phyloP scores from a whole-genome alignment of 2,113 vertebrate genomes.

The Sapayoa aenigma region DNA sequence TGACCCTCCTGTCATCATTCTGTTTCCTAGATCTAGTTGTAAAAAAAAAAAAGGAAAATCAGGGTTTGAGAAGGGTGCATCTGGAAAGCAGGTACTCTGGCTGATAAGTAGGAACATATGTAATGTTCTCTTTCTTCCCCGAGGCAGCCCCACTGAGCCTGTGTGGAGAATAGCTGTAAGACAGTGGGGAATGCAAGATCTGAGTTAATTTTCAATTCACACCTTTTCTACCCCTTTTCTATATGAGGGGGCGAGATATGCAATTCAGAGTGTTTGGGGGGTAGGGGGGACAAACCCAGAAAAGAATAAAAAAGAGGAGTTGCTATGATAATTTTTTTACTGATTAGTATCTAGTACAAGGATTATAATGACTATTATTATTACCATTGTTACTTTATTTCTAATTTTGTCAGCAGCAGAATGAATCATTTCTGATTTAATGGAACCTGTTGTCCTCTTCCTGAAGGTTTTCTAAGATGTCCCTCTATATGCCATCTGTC shows the following conservation, averaged over 20 bases:
- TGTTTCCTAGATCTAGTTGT: conserved; percentile 68
- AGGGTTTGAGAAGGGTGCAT: conserved; percentile 29
- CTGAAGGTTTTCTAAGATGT: neutral
- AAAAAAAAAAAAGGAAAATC: conserved; percentile 13
- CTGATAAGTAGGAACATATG: conserved; percentile 48
- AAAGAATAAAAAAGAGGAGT: neutral
- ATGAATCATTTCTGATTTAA: conserved; percentile 26
- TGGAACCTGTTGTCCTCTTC: conserved; percentile 1
- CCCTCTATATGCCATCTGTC: neutral
- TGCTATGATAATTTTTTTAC: conserved; percentile 57
- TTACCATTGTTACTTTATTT: conserved; percentile 47
- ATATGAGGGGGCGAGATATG: neutral
- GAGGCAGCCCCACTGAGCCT: neutral
- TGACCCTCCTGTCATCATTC: conserved; percentile 63
- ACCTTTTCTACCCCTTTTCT: neutral
- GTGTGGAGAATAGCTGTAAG: neutral
- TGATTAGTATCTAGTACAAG: conserved; percentile 65
- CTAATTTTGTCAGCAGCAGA: conserved; percentile 58
- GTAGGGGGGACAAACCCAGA: neutral
- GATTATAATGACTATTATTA: conserved; percentile 38
- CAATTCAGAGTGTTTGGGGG: conserved; percentile 31
- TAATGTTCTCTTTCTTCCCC: neutral
- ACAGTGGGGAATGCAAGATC: conserved; percentile 6
- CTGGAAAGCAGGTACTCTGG: conserved; percentile 66
- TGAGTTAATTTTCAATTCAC: conserved; percentile 3